Percentiles rank a stretch among this genome's conserved stretches.
Conservation (phyloP, 1,140 invertebrate species). For the Gyrodactylus bullatarudis region DNA sequence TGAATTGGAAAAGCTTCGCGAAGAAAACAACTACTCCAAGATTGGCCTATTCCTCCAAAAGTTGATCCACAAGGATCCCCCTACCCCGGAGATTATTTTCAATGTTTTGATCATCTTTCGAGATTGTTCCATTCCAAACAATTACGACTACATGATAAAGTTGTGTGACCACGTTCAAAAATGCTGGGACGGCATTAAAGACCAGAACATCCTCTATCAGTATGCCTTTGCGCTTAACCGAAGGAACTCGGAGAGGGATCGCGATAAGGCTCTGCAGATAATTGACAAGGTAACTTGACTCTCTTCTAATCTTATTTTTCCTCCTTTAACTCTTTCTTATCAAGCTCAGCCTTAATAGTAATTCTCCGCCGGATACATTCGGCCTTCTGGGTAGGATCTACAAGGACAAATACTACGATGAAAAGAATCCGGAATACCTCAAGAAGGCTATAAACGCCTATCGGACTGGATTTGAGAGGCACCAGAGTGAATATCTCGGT, state of each 20-base stretch:
- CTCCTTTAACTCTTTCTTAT: neutral
- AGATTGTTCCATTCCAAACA: too few relatives aligned
- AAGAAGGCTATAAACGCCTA: constrained; percentile 86
- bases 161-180: neutral
- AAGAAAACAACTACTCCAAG: neutral
- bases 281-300: constrained; percentile 34
- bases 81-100: neutral
- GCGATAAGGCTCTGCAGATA: constrained; percentile 58
- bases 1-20: neutral
- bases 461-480: constrained; percentile 70
- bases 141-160: neutral
- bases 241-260: constrained; percentile 59
- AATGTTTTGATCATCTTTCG: neutral
- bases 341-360: neutral
- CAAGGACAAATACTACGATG: constrained; percentile 92
- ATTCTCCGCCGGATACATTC: constrained; percentile 39
- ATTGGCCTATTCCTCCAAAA: neutral
- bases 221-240: constrained; percentile 89
- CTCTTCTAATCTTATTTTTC: neutral
- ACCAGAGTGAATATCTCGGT: constrained; percentile 91
- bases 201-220: constrained; percentile 40
- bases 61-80: neutral
- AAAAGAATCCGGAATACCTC: constrained; percentile 50
- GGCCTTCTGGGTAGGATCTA: constrained; percentile 89
- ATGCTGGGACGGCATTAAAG: neutral